Evolutionary conservation across 2,888 invertebrate genomes (phyloP).

Genomic region (Lydus trimaculatus): DNA sequence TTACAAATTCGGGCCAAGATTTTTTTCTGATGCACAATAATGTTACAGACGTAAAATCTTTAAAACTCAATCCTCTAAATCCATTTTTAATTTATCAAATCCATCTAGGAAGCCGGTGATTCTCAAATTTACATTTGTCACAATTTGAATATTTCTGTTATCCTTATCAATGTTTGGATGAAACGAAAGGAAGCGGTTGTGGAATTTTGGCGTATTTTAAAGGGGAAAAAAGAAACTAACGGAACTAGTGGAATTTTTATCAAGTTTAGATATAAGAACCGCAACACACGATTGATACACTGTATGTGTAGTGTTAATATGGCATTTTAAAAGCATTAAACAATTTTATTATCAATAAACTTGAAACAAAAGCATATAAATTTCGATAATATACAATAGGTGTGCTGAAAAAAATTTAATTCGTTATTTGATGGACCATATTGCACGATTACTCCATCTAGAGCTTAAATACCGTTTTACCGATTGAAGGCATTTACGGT

Average conservation of each 20-base stretch:
- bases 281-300: not conserved
- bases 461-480: slow-evolving; percentile 17
- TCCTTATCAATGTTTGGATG: not conserved
- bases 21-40: not conserved
- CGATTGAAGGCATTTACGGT: slow-evolving; percentile 31
- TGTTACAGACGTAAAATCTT: not conserved
- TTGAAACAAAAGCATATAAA: not conserved
- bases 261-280: slow-evolving; percentile 1
- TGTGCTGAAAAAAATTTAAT: slow-evolving; percentile 20
- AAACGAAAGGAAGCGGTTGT: not conserved
- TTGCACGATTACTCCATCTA: slow-evolving; percentile 23
- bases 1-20: slow-evolving; percentile 2
- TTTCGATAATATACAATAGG: slow-evolving; percentile 20
- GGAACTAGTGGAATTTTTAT: not conserved
- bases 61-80: not conserved
- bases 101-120: not conserved
- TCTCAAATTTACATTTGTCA: not conserved
- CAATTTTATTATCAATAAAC: slow-evolving; percentile 24
- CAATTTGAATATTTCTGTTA: not conserved
- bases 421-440: slow-evolving; percentile 16
- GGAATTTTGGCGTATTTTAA: not conserved
- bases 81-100: not conserved
- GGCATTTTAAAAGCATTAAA: slow-evolving; percentile 31
- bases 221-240: not conserved
- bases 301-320: not conserved